phyloP scores from a whole-genome alignment of 2,113 vertebrate species.

The human region DNA sequence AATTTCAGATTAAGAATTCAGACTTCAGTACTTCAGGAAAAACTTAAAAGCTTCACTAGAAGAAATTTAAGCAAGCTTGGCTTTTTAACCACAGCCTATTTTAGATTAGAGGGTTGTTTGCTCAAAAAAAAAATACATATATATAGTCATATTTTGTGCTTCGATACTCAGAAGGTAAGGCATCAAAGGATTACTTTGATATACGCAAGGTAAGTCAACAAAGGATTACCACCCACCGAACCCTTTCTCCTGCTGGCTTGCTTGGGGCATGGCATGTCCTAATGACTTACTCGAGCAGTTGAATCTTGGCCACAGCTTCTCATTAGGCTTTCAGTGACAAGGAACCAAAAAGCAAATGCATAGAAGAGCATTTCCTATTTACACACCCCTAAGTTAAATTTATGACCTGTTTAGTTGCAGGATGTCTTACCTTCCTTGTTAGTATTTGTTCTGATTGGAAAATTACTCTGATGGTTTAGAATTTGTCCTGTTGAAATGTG shows the following conservation, averaged over 20 bases:
- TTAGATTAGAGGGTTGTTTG: not conserved
- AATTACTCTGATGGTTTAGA: too few relatives aligned
- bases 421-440: not conserved
- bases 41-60: conserved; percentile 18
- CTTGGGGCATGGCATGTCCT: not conserved
- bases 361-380: fast-evolving
- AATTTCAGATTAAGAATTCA: conserved; percentile 67
- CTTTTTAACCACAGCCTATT: not conserved
- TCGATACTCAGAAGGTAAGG: fast-evolving
- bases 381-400: fast-evolving
- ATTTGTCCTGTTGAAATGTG: fast-evolving
- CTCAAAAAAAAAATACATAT: not conserved
- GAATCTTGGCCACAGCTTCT: not conserved
- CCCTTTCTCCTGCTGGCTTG: not conserved
- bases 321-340: not conserved
- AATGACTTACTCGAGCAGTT: fast-evolving
- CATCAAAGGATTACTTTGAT: not conserved
- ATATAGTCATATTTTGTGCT: not conserved
- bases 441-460: not conserved
- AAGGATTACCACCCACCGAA: fast-evolving
- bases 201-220: not conserved
- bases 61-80: not conserved
- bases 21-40: conserved; percentile 45
- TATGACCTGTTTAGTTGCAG: too few relatives aligned
- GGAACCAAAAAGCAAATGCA: not conserved